Base-by-base conservation (phyloP, 1,140 invertebrate genomes). In the Tetraneura akinire region DNA sequence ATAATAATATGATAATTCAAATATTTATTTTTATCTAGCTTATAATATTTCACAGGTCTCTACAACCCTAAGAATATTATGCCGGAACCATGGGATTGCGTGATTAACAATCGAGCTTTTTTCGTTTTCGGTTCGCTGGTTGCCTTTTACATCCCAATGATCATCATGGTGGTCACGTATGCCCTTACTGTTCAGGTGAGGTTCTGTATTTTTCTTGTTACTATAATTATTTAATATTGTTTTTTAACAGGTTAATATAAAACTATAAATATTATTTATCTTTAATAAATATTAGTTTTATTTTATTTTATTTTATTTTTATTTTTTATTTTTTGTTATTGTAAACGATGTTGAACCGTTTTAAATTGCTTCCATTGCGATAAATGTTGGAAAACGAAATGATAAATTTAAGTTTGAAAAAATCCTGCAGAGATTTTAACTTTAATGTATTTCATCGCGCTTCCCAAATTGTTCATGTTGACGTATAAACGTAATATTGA, bases 61-160 rank as follows among this genome's bases (percentile, higher is more conserved):
- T 89, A 91, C 70, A 91, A 94, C 84, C 86, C 88, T 21, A 86
- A 86, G 57, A 94, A 94, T 84, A 93, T 94, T 76, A 93, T 93
- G 91, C 92, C 92, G 1, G 87, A 90, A 64, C 88, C 90, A 6
- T 62, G 81, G 14, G 87, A 90, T 32, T 96, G 94, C 86, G 91
- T 92, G 66, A 96, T 96, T 83, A 94, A 94, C 86, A 96, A 95
- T 86, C 87, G 92, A 16, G 88, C 92, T 14, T 96, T 95, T 87
- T 94, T 93, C 88, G 91, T 95, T 6, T 93, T 95, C 83, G 94
- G 93, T 0, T 96, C 95, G 0, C 86, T 97, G 82, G 90, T 96
- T 64, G 94, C 90, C 47, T 98, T 98, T 86, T 97, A 97, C 87
- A 91, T 98, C 60, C 96, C 96, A 1, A 95, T 98, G 90, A 86